Evolutionary conservation across 2,888 invertebrate genomes (phyloP), one percentile per base, ranked within the genome.

Genomic region (Eulithis prunata): DNA sequence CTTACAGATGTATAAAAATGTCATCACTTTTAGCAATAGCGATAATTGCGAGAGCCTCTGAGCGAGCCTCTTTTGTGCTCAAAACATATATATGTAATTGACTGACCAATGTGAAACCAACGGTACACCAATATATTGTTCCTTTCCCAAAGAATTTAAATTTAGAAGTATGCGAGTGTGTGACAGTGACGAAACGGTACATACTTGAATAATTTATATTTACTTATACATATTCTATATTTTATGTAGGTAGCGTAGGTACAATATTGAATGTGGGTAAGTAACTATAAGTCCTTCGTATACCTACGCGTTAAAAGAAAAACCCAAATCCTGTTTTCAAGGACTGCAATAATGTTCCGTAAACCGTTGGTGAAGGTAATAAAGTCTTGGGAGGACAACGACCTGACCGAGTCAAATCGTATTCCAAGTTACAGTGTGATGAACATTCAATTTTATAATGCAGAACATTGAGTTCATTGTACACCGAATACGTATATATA

Each of bases 301-400:
- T 32, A 4, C 4, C 4, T 56, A 62, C 21, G 45, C 57, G 49
- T 74, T 11, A 51, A 28, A 52, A 52, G 43, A 59, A 77, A 77
- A 84, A 70, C 66, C 81, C 76, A 77, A 84, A 88, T 89, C 89
- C 88, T 87, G 87, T 88, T 87, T 85, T 85, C 83, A 89, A 89
- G 89, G 88, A 87, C 85, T 83, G 85, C 83, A 86, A 85, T 88
- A 88, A 89, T 86, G 86, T 83, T 83, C 85, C 78, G 85, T 84
- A 84, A 86, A 85, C 86, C 85, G 88, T 87, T 88, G 87, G 87
- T 86, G 88, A 89, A 89, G 88, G 85, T 84, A 89, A 82, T 89
- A 86, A 86, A 86, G 83, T 84, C 83, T 84, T 80, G 79, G 79
- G 85, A 87, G 91, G 90, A 89, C 91, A 86, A 85, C 89, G 91